Percentiles rank a stretch among this genome's conserved stretches.
phyloP scores from a whole-genome alignment of 2,888 invertebrate species.

The Agapetus fuscipes region DNA sequence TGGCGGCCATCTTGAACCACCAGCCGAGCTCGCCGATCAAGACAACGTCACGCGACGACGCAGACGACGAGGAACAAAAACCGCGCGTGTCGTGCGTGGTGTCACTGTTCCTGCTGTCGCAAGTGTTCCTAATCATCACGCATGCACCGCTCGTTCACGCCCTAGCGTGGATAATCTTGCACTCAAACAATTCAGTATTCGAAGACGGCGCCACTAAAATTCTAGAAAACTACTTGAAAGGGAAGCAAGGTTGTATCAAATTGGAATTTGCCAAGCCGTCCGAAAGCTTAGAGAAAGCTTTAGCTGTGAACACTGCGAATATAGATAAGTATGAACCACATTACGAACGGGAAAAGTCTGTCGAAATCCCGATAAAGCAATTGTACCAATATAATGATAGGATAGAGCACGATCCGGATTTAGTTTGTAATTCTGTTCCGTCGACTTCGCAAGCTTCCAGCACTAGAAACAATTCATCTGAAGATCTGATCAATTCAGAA shows the following conservation, averaged over 20 bases:
- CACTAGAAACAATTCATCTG: constrained; percentile 40
- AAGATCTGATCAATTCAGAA: constrained; percentile 28
- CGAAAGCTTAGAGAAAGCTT: constrained; percentile 66
- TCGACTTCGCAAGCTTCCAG: constrained; percentile 45
- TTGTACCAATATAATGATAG: constrained; percentile 31
- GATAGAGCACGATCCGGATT: constrained; percentile 41
- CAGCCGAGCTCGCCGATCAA: constrained; percentile 29
- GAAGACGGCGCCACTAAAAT: constrained; percentile 60
- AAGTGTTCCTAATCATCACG: constrained; percentile 90
- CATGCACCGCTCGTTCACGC: constrained; percentile 86
- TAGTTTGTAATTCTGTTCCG: constrained; percentile 41
- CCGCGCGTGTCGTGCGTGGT: constrained; percentile 83
- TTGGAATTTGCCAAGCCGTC: constrained; percentile 61
- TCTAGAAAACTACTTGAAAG: constrained; percentile 53
- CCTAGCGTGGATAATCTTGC: constrained; percentile 81
- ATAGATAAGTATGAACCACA: constrained; percentile 7
- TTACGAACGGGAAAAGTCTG: constrained; percentile 3
- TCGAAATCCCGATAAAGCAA: constrained; percentile 6
- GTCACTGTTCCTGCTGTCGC: constrained; percentile 81
- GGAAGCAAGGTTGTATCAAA: constrained; percentile 45
- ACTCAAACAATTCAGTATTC: constrained; percentile 65
- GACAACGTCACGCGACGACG: constrained; percentile 31
- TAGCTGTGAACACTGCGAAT: constrained; percentile 32
- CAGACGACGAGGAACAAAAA: constrained; percentile 46
- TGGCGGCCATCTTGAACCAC: constrained; percentile 53